Base-by-base conservation (phyloP, 2,888 invertebrate genomes). In the Ochropleura plecta region DNA sequence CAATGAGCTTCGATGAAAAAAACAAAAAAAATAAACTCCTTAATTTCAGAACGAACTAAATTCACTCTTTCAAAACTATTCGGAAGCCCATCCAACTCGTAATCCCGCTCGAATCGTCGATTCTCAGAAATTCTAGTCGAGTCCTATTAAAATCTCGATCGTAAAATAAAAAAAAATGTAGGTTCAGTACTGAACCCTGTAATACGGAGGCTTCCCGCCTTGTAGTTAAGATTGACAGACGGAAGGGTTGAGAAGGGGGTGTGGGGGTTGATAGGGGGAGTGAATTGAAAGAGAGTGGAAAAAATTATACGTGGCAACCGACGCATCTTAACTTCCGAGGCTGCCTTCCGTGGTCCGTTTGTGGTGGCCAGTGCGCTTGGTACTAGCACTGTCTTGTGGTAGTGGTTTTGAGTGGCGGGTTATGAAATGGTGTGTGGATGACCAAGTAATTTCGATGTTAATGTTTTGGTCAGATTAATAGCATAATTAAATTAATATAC, bases 211-310 rank as follows among this genome's bases (percentile, higher is more conserved):
- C 89, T 90, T 92, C 93, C 94, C 94, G 92, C 92, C 92, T 93
- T 93, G 93, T 94, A 94, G 95, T 94, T 95, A 96, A 96, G 96
- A 96, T 96, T 96, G 96, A 95, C 96, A 96, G 96, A 96, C 95
- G 94, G 93, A 93, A 93, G 95, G 96, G 95, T 94, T 93, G 95
- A 92, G 90, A 91, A 87, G 91, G 93, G 76, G 86, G 87, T 62
- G 88, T 82, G 91, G 92, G 81, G 73, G 90, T 90, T 82, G 89
- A 90, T 89, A 91, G 92, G 91, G 93, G 94, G 93, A 86, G 90
- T 88, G 93, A 93, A 94, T 94, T 95, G 94, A 94, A 95, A 95
- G 94, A 94, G 95, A 94, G 94, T 94, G 93, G 95, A 94, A 96
- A 86, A 95, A 96, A 96, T 96, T 96, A 96, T 96, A 96, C 95